phyloP scores from a whole-genome alignment of 1,140 invertebrate species.

The Daktulosphaira vitifoliae region DNA sequence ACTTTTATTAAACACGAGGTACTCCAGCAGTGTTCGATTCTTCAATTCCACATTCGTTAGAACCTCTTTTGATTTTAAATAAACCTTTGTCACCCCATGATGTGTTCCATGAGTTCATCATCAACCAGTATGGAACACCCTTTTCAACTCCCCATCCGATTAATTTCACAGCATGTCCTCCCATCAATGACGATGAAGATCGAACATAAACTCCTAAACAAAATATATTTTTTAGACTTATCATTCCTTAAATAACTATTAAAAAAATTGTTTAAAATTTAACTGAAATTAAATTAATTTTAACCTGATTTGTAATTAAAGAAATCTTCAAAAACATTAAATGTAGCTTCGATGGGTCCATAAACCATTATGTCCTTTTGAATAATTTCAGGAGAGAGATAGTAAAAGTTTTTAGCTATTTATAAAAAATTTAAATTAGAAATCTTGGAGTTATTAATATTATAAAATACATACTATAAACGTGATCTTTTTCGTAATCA shows the following conservation, averaged over 20 bases:
- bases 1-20: conserved; percentile 6
- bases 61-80: conserved; percentile 69
- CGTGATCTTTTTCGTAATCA: not conserved
- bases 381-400: conserved; percentile 45
- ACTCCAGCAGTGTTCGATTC: conserved; percentile 33
- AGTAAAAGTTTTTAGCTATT: conserved; percentile 7
- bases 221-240: too few species aligned
- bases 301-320: conserved; percentile 38
- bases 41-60: conserved; percentile 76
- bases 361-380: conserved; percentile 35
- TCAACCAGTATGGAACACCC: conserved; percentile 67
- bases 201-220: conserved; percentile 67
- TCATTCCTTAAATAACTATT: too few species aligned
- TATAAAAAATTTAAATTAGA: not conserved
- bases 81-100: conserved; percentile 84
- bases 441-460: too few species aligned
- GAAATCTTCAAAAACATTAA: conserved; percentile 38
- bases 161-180: conserved; percentile 75
- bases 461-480: not conserved
- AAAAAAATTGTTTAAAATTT: too few species aligned
- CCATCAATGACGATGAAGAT: conserved; percentile 61
- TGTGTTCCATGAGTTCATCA: conserved; percentile 85
- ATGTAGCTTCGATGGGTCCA: conserved; percentile 36
- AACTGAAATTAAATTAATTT: too few species aligned
- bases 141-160: conserved; percentile 59